Evolutionary conservation across 35 echinoderm and acorn worm species (phyloP).

Genomic region (Ophiothrix spiculata): DNA sequence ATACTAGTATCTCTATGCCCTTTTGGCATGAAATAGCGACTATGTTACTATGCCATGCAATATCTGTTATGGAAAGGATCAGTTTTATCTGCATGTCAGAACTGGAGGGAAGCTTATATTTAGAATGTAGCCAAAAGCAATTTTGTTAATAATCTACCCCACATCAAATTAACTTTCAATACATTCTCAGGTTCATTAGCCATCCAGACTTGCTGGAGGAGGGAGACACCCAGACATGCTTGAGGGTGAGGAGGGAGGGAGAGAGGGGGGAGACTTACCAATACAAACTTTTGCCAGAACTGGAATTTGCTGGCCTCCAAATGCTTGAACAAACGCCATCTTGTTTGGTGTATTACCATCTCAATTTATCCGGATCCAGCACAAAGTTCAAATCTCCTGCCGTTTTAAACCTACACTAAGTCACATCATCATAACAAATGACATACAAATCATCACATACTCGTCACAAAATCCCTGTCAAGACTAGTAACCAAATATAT

Average conservation of each 20-base stretch:
- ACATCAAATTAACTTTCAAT: too few species aligned
- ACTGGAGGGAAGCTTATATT: too few species aligned
- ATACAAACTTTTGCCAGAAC: background rate
- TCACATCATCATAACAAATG: background rate
- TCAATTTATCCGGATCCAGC: background rate
- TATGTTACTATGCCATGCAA: background rate
- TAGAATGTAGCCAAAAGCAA: too few species aligned
- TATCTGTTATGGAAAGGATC: background rate
- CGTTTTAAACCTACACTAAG: background rate
- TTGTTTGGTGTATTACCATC: background rate
- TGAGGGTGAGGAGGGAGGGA: too few species aligned
- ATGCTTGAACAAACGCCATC: slow-evolving; percentile 7
- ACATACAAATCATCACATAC: background rate
- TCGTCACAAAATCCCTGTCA: background rate
- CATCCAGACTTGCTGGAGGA: too few species aligned
- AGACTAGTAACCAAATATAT: background rate
- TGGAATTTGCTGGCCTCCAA: background rate
- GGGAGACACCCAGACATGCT: too few species aligned
- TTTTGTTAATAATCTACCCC: too few species aligned
- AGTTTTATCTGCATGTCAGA: too few species aligned
- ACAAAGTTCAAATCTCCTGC: background rate
- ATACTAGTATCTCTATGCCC: too few species aligned
- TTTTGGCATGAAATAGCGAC: slow-evolving; percentile 1
- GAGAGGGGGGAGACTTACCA: background rate
- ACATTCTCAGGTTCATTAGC: too few species aligned